Base-by-base conservation (phyloP, 1,140 invertebrate genomes). In the Drosophila auraria region DNA sequence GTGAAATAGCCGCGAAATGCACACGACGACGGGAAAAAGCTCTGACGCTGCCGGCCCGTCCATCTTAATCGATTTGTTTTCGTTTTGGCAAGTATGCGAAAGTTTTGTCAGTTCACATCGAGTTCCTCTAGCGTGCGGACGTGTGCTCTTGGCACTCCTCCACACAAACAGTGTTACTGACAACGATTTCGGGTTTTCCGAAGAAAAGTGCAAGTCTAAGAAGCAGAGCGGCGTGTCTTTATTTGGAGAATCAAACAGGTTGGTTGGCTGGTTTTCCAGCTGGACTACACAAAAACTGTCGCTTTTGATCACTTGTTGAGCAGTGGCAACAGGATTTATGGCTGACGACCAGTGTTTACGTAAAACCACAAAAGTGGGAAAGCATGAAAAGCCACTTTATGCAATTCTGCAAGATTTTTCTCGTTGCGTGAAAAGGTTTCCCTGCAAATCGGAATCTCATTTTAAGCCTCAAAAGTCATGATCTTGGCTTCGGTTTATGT, bases 191-290 rank as follows among this genome's bases (percentile, higher is more conserved):
- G 44, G 61, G 47, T 64, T 79, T 44, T 64, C 38, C 30, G 25
- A 74, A 72, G 60, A 73, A 82, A 87, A 83, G 61, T 53, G 75
- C 80, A 72, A 69, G 83, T 76, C 61, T 82, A 64, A 59, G 63
- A 65, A 78, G 60, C 33, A 53, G 53, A 60, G 40, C 4, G 8
- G 47, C 61, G 58, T 44, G 36, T 42, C 49, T 44, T 49, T 70
- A 38, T 63, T 66, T 64, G 60, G 64, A 74, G 40, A 72, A 68
- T 44, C 64, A 89, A 87, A 89, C 83, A 87, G 83, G 83, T 87
- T 87, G 80, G 84, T 87, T 66, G 83, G 71, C 84, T 84, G 76
- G 77, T 84, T 68, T 69, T 36, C 23, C 58, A 44, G 38, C 56
- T 63, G 33, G 44, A 50, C 54, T 23, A 9, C 12, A 12, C n/a